Conservation (phyloP, 2,797 vertebrate species). For the Agapornis canus region DNA sequence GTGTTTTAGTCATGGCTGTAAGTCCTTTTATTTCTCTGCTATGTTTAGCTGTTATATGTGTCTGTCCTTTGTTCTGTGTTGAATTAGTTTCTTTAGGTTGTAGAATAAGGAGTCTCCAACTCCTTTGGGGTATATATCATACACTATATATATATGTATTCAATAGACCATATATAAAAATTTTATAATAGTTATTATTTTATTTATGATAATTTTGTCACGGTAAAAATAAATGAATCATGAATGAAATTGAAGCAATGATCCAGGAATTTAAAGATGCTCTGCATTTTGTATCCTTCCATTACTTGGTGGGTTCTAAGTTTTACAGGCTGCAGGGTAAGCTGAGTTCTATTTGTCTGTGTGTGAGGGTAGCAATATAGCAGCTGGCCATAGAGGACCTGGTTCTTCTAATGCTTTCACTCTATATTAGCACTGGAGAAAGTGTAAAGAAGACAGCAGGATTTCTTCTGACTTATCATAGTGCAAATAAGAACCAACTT, state of each 20-base stretch:
- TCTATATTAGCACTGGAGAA: not conserved
- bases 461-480: not conserved
- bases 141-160: not conserved
- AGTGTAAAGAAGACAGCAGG: not conserved
- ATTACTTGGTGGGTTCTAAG: not conserved
- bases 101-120: not conserved
- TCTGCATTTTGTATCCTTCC: not conserved
- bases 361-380: not conserved
- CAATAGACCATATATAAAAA: not conserved
- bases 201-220: not conserved
- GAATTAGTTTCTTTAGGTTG: not conserved
- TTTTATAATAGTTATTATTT: not conserved
- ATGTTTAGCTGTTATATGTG: not conserved
- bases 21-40: not conserved
- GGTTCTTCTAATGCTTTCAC: not conserved
- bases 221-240: not conserved
- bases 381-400: not conserved
- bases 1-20: not conserved
- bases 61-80: not conserved
- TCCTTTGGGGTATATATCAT: not conserved
- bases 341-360: not conserved
- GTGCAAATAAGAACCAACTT: not conserved
- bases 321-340: not conserved
- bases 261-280: not conserved
- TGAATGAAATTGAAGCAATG: not conserved